Percentiles rank a stretch among this genome's conserved stretches.
phyloP scores from a whole-genome alignment of 2,113 vertebrate species.

The Saccopteryx leptura region DNA sequence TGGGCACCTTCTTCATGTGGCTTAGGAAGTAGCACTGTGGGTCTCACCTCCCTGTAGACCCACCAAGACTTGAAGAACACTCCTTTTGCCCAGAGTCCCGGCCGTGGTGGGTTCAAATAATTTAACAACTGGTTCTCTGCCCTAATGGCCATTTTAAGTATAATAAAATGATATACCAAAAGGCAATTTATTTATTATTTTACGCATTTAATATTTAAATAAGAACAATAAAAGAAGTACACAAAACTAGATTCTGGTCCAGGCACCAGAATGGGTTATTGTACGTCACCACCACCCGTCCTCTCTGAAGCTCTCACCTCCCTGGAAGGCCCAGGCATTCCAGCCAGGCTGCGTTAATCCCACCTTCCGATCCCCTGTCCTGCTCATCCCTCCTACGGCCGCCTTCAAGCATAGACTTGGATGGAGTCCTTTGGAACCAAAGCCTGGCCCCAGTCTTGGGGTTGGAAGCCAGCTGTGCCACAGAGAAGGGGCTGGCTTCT shows the following conservation, averaged over 20 bases:
- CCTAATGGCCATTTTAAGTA: too few relatives aligned
- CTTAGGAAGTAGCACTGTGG: background rate
- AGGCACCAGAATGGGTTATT: background rate
- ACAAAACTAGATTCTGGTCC: too few relatives aligned
- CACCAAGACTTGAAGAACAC: accelerated
- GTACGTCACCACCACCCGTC: background rate
- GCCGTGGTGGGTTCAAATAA: background rate
- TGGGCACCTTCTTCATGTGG: background rate
- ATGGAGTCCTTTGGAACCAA: background rate
- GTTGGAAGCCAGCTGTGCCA: background rate
- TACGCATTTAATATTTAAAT: too few relatives aligned
- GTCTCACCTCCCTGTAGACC: background rate
- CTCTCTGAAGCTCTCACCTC: background rate
- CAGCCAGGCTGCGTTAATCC: background rate
- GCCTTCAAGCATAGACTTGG: background rate
- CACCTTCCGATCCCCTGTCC: background rate
- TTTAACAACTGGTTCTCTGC: too few relatives aligned
- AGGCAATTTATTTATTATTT: too few relatives aligned
- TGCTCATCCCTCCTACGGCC: background rate
- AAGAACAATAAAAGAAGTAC: too few relatives aligned
- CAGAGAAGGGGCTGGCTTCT: background rate
- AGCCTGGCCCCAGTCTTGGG: background rate
- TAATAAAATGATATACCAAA: too few relatives aligned
- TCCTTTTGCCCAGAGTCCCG: accelerated
- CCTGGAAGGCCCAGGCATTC: background rate